Percentiles rank a stretch among this genome's conserved stretches.
Conservation (phyloP, 2,888 invertebrate species). For the Drosophila multiciliata region DNA sequence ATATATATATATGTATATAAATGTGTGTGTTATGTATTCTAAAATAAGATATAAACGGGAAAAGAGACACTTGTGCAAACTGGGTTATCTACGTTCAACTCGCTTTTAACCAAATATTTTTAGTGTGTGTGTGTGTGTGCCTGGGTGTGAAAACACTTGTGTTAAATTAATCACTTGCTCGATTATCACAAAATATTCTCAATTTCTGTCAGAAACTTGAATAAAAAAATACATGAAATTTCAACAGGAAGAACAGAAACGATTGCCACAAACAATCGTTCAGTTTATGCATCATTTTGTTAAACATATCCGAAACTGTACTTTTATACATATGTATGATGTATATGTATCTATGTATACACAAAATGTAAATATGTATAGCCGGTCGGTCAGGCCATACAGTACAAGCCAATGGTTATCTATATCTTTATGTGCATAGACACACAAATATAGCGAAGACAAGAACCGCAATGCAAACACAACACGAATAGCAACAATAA, state of each 20-base stretch:
- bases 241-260: conserved; percentile 3
- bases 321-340: conserved; percentile 7
- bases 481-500: conserved; percentile 55
- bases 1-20: conserved; percentile 1
- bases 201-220: not conserved
- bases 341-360: not conserved
- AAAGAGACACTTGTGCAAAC: conserved; percentile 69
- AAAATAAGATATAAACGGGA: conserved; percentile 1
- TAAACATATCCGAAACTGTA: conserved; percentile 21
- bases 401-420: conserved; percentile 6
- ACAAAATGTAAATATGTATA: not conserved
- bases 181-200: conserved; percentile 2
- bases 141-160: conserved; percentile 77
- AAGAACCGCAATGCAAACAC: conserved; percentile 57
- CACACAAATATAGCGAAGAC: conserved; percentile 29
- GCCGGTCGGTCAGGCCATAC: conserved; percentile 5
- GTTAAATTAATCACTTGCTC: conserved; percentile 66
- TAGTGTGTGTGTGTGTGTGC: conserved; percentile 10
- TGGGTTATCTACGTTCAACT: conserved; percentile 66
- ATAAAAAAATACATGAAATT: not conserved
- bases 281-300: conserved; percentile 51
- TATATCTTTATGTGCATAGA: conserved; percentile 10
- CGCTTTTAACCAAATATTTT: conserved; percentile 20
- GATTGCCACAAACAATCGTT: conserved; percentile 44
- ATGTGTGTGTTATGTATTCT: conserved; percentile 7